These are phyloP conservation scores for Trichopria drosophilae DNA, from an alignment of 2,888 invertebrate genomes.

Conservation along the genomic window DNA sequence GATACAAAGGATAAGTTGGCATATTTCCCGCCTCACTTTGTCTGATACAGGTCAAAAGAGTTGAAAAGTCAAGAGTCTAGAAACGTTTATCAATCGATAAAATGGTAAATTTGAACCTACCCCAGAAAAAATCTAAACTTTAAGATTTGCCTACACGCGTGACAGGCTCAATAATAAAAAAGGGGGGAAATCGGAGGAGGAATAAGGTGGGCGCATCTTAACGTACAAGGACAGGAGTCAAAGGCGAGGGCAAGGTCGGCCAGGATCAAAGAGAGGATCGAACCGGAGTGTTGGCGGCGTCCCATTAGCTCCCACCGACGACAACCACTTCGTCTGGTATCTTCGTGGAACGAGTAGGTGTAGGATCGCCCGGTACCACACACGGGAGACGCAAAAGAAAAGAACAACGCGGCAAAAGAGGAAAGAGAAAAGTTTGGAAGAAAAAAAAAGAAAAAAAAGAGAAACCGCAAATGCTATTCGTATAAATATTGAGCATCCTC, in stretches of 20 bases:
- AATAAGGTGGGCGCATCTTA: conserved; percentile 21
- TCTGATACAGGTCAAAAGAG: no score
- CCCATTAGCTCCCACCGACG: conserved; percentile 51
- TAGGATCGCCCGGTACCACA: conserved; percentile 7
- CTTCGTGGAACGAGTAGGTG: conserved; percentile 29
- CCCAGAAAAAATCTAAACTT: conserved; percentile 25
- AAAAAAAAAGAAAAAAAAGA: no score
- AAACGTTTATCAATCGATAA: conserved; percentile 14
- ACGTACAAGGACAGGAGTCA: conserved; percentile 41
- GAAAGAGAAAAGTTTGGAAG: conserved; percentile 3
- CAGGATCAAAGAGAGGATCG: conserved; percentile 51
- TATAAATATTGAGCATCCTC: no score
- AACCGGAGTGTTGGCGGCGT: conserved; percentile 43
- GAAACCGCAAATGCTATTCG: no score
- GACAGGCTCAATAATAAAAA: conserved; percentile 33
- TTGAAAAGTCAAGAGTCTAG: no score
- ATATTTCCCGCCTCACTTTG: no score
- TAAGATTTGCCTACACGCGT: no score
- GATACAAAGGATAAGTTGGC: no score
- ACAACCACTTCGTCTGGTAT: conserved; percentile 18
- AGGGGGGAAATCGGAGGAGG: conserved; percentile 29
- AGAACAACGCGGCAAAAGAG: conserved; percentile 5
- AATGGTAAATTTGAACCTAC: conserved; percentile 31
- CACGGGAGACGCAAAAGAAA: conserved; percentile 2
- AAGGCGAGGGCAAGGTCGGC: conserved; percentile 51